These are phyloP conservation scores for Acipenser oxyrinchus DNA, from an alignment of 2,797 vertebrate genomes.

Conservation along the genomic window DNA sequence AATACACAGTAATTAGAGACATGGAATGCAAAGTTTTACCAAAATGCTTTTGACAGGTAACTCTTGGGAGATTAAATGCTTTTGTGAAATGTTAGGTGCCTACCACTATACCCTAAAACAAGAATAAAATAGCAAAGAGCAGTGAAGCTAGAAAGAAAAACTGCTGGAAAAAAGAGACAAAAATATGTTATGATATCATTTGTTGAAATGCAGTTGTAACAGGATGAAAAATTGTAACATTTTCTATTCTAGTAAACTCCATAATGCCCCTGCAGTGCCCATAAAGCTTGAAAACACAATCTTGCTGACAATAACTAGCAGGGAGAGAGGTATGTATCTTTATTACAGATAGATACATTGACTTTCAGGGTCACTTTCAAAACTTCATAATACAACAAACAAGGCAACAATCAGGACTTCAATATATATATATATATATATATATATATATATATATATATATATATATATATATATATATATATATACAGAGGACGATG, in stretches of 20 bases:
- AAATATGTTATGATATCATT: not conserved
- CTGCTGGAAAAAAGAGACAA: not conserved
- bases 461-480: too few relatives aligned
- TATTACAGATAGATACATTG: not conserved
- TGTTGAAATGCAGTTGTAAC: not conserved
- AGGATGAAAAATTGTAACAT: not conserved
- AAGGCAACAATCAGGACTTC: not conserved
- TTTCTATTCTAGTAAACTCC: not conserved
- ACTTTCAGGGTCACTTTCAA: not conserved
- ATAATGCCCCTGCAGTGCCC: not conserved
- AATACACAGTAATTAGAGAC: too few relatives aligned
- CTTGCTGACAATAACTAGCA: not conserved
- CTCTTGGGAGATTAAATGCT: too few relatives aligned
- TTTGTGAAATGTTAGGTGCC: too few relatives aligned
- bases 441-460: too few relatives aligned
- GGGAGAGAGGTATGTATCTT: not conserved
- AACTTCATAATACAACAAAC: not conserved
- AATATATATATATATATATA: too few relatives aligned
- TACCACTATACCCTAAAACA: not conserved
- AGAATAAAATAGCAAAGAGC: not conserved
- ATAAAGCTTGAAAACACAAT: conserved; percentile 1
- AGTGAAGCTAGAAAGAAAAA: not conserved
- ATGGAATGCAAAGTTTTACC: too few relatives aligned
- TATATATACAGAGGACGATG: too few relatives aligned
- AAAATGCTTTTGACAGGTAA: too few relatives aligned